These are phyloP conservation scores for Empis stercorea DNA, from an alignment of 2,888 invertebrate species.

Conservation along the genomic window DNA sequence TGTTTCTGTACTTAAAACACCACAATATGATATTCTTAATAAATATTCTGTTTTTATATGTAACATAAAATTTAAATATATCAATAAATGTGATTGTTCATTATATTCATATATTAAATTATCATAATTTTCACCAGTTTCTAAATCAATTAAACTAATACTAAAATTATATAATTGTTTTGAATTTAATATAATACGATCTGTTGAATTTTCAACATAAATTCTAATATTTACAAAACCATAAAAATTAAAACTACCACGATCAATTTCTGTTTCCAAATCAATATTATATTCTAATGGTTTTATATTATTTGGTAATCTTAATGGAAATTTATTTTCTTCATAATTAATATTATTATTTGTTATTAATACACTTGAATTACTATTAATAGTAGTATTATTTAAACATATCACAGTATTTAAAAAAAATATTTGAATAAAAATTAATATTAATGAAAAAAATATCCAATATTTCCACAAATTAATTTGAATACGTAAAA, in stretches of 20 bases:
- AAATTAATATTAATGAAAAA: no score
- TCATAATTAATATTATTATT: not conserved
- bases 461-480: no score
- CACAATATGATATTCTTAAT: constrained; percentile 42
- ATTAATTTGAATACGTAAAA: no score
- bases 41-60: constrained; percentile 23
- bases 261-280: constrained; percentile 37
- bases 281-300: constrained; percentile 42
- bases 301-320: constrained; percentile 37
- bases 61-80: constrained; percentile 24
- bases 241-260: constrained; percentile 20
- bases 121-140: constrained; percentile 16
- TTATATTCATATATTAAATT: constrained; percentile 22
- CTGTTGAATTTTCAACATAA: not conserved
- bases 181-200: not conserved
- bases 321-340: not conserved
- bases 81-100: constrained; percentile 18
- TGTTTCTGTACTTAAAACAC: constrained; percentile 43
- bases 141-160: constrained; percentile 13
- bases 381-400: not conserved
- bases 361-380: not conserved
- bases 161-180: not conserved
- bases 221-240: constrained; percentile 37
- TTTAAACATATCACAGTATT: no score
- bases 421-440: no score